phyloP scores from a whole-genome alignment of 2,888 invertebrate species.

The Dione juno region DNA sequence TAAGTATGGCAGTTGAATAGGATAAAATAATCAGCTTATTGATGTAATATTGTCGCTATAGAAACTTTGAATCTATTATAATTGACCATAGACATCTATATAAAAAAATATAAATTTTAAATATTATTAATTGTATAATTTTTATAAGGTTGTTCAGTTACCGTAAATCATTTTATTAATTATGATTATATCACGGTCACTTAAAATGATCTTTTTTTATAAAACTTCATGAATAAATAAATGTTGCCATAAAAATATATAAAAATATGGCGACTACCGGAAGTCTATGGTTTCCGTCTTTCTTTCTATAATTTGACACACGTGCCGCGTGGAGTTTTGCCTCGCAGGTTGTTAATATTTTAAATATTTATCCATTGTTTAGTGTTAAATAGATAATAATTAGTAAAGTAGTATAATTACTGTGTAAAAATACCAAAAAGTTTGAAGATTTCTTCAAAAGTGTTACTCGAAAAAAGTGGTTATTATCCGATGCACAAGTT shows the following conservation, averaged over 20 bases:
- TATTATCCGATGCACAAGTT: constrained; percentile 34
- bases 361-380: constrained; percentile 57
- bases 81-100: background rate
- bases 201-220: too few species aligned
- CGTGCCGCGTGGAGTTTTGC: constrained; percentile 83
- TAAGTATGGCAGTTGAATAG: background rate
- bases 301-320: constrained; percentile 82
- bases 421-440: constrained; percentile 58
- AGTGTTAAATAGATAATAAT: constrained; percentile 54
- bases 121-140: background rate
- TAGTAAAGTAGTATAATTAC: constrained; percentile 48
- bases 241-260: constrained; percentile 62
- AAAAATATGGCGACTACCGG: constrained; percentile 70
- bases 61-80: constrained; percentile 49
- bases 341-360: constrained; percentile 77
- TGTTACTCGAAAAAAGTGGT: constrained; percentile 38
- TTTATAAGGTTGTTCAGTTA: background rate
- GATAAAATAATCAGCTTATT: background rate
- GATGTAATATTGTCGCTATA: constrained; percentile 51
- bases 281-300: constrained; percentile 70
- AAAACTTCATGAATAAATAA: too few species aligned
- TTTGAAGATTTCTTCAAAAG: constrained; percentile 63
- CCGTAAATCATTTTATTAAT: too few species aligned
- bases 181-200: too few species aligned
- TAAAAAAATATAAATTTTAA: too few species aligned